Conservation (phyloP, 2,797 vertebrate genomes). For the Coendou prehensilis region DNA sequence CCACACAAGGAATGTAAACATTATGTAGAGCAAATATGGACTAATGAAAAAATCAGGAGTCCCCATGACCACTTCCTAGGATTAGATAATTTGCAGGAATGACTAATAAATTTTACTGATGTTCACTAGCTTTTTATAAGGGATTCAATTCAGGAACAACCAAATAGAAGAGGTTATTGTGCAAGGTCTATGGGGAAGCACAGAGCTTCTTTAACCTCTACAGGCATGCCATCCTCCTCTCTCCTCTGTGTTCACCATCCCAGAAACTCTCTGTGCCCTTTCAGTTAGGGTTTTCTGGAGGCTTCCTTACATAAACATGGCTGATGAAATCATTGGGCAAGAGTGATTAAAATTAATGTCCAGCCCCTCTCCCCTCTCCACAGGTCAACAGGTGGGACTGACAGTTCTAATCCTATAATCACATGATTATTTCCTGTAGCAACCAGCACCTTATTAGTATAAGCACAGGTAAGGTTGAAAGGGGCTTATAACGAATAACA, state of each 20-base stretch:
- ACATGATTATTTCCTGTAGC: not conserved
- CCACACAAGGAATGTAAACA: not conserved
- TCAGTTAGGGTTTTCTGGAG: not conserved
- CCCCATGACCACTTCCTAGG: not conserved
- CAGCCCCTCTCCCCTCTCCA: not conserved
- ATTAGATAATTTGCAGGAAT: not conserved
- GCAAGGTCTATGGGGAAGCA: too few relatives aligned
- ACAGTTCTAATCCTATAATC: not conserved
- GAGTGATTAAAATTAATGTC: not conserved
- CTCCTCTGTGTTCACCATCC: not conserved
- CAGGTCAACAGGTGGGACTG: fast-evolving
- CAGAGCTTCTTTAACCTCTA: not conserved
- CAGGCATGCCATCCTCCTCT: not conserved
- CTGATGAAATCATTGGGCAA: not conserved
- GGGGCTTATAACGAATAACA: too few relatives aligned
- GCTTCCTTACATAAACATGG: not conserved
- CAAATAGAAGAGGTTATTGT: not conserved
- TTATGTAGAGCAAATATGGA: not conserved
- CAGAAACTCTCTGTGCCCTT: not conserved
- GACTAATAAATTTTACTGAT: not conserved
- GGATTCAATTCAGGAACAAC: not conserved
- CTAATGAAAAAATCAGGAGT: not conserved
- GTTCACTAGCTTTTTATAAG: not conserved
- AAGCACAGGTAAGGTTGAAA: not conserved
- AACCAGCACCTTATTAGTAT: not conserved